phyloP scores from a whole-genome alignment of 1,140 invertebrate species.

The Lineus longissimus region DNA sequence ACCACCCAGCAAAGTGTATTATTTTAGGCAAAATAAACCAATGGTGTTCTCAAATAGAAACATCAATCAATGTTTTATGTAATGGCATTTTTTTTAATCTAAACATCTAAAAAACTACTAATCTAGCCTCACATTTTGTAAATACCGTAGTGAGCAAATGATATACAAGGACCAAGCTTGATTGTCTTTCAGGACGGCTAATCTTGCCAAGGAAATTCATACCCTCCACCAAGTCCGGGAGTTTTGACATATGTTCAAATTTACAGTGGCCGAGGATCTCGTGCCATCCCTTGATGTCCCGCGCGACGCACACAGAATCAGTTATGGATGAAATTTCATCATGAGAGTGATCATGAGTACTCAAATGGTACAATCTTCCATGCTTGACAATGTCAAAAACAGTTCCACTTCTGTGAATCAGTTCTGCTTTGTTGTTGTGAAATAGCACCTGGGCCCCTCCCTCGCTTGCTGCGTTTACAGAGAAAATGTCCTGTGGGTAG shows the following conservation, averaged over 20 bases:
- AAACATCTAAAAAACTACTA: no score
- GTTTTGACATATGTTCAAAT: background rate
- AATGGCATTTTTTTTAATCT: no score
- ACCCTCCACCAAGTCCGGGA: background rate
- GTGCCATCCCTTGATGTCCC: background rate
- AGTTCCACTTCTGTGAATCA: background rate
- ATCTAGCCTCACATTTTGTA: no score
- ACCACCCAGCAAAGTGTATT: no score
- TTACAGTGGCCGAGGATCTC: conserved; percentile 11
- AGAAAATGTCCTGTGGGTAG: conserved; percentile 17
- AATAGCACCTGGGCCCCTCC: conserved; percentile 7
- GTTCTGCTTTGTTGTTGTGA: background rate
- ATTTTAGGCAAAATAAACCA: no score
- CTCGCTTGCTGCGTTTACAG: conserved; percentile 14
- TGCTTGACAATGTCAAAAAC: conserved; percentile 6
- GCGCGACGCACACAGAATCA: background rate
- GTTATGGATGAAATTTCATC: background rate
- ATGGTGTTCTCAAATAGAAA: no score
- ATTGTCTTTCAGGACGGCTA: no score
- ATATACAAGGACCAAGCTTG: no score
- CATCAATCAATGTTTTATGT: no score
- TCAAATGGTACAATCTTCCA: conserved; percentile 1
- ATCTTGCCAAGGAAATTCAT: no score
- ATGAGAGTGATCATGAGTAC: background rate
- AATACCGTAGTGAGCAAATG: no score